Percentiles rank a stretch among this genome's conserved stretches.
Evolutionary conservation across 2,888 invertebrate species (phyloP).

Genomic region (Osedax frankpressi): DNA sequence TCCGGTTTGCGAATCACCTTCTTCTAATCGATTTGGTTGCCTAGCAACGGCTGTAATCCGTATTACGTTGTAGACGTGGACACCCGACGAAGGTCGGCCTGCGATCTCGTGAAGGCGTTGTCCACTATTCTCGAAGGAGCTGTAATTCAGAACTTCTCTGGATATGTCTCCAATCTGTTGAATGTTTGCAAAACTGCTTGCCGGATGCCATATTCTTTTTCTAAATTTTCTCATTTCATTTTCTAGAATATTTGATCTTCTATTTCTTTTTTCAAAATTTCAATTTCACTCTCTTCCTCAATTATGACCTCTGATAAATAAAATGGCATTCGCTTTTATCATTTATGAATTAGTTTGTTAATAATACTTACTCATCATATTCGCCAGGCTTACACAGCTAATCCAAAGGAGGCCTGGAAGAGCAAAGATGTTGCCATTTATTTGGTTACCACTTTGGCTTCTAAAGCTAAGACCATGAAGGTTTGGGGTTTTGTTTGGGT

Average conservation of each 20-base stretch:
- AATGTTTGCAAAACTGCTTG: background rate
- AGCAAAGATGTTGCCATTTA: slow-evolving; percentile 90
- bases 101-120: slow-evolving; percentile 84
- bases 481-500: too few species aligned
- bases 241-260: too few species aligned
- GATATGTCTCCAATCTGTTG: slow-evolving; percentile 32
- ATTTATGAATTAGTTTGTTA: too few species aligned
- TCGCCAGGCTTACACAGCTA: slow-evolving; percentile 65
- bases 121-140: slow-evolving; percentile 56
- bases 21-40: background rate
- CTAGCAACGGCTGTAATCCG: too few species aligned
- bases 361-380: slow-evolving; percentile 31
- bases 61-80: slow-evolving; percentile 88
- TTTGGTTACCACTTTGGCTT: slow-evolving; percentile 83
- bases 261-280: too few species aligned
- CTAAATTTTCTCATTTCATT: too few species aligned
- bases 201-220: too few species aligned
- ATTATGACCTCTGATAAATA: too few species aligned
- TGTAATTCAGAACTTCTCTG: slow-evolving; percentile 45
- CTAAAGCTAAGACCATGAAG: slow-evolving; percentile 54
- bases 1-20: too few species aligned
- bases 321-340: too few species aligned
- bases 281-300: too few species aligned
- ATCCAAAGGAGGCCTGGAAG: slow-evolving; percentile 70
- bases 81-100: slow-evolving; percentile 84